phyloP scores from a whole-genome alignment of 2,113 vertebrate species.

The Entomyzon cyanotis region DNA sequence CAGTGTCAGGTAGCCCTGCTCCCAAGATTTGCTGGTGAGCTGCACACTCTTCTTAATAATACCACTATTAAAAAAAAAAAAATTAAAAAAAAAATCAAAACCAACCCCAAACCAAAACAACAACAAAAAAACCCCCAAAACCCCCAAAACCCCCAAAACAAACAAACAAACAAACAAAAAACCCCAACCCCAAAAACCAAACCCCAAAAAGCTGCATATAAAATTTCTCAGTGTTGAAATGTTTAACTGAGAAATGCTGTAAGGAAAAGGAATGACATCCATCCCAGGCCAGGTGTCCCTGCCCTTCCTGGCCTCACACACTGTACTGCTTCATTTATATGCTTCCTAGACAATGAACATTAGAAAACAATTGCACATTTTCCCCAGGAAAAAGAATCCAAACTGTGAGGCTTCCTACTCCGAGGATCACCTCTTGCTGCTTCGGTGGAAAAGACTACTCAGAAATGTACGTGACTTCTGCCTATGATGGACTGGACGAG shows the following conservation, averaged over 20 bases:
- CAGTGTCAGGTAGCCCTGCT: background rate
- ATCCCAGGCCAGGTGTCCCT: background rate
- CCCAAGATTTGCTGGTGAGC: accelerated
- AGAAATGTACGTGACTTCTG: constrained; percentile 88
- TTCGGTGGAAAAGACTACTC: constrained; percentile 86
- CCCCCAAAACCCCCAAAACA: too few species aligned
- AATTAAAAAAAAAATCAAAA: background rate
- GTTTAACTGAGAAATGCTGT: background rate
- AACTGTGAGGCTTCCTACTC: constrained; percentile 78
- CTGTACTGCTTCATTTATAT: background rate
- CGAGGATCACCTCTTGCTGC: constrained; percentile 85
- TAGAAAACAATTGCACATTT: background rate
- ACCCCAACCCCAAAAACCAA: too few species aligned
- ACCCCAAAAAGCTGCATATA: too few species aligned
- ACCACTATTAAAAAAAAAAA: background rate
- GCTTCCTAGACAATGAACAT: background rate
- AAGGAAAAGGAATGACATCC: background rate
- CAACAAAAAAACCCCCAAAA: too few species aligned
- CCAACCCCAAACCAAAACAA: too few species aligned
- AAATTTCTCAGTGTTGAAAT: background rate
- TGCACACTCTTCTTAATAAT: background rate
- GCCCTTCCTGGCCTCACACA: background rate
- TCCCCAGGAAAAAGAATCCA: constrained; percentile 79
- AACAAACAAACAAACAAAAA: too few species aligned
- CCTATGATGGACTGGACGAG: constrained; percentile 74